A percentile compares a stretch with the other conserved stretches of the same genome.
These are phyloP conservation scores for Paedocypris sp. DNA, from an alignment of 2,113 vertebrate genomes.

Conservation along the genomic window DNA sequence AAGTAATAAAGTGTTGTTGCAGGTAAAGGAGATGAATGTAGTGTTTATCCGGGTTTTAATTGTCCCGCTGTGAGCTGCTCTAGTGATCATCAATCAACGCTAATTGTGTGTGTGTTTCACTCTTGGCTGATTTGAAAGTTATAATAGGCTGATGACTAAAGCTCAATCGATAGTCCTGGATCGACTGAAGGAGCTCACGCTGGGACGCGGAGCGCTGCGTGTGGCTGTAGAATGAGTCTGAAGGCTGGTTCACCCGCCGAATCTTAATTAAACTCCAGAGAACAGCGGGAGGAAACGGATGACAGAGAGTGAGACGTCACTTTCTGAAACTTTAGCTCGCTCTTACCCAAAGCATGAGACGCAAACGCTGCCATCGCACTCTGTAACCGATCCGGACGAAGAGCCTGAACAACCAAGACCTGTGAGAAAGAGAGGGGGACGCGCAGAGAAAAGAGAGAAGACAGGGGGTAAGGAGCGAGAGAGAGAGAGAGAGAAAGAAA, in stretches of 20 bases:
- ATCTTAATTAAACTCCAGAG: conserved; percentile 4
- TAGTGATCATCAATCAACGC: conserved; percentile 3
- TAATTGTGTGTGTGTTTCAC: conserved; percentile 14
- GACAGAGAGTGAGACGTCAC: not conserved
- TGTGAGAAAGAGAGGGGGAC: conserved; percentile 14
- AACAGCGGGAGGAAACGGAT: not conserved
- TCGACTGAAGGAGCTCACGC: not conserved
- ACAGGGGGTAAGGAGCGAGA: not conserved
- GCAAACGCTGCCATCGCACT: conserved; percentile 82
- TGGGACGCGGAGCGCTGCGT: not conserved
- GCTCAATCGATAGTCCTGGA: conserved; percentile 5
- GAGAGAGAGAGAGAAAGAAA: not conserved
- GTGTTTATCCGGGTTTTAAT: conserved; percentile 10
- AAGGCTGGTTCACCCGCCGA: not conserved
- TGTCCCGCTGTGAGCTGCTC: not conserved
- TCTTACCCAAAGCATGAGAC: conserved; percentile 77
- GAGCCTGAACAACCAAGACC: conserved; percentile 83
- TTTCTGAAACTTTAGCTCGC: no score
- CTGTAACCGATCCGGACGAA: conserved; percentile 84
- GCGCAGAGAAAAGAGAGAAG: no score
- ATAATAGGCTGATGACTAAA: conserved; percentile 17
- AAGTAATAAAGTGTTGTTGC: not conserved
- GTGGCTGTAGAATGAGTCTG: not conserved
- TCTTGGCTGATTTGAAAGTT: conserved; percentile 1
- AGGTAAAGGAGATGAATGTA: conserved; percentile 12